Evolutionary conservation across 2,888 invertebrate species (phyloP).

Genomic region (Eurois occulta): DNA sequence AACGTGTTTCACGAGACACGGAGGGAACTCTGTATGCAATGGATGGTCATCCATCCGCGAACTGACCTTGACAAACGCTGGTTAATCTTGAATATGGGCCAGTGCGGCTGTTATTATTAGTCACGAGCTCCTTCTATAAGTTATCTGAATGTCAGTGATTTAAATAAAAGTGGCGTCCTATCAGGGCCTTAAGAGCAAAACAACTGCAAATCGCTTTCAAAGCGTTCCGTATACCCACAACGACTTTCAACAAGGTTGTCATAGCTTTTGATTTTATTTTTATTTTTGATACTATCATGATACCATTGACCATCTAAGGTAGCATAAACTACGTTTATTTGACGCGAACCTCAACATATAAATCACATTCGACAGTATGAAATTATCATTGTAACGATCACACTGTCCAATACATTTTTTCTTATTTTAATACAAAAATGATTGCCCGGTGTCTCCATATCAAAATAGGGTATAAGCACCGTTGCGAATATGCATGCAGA

Average conservation of each 20-base stretch:
- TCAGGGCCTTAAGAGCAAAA: no score
- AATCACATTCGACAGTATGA: neutral
- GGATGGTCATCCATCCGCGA: neutral
- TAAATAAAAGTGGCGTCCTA: no score
- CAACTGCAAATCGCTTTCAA: no score
- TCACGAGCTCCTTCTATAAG: neutral
- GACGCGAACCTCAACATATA: no score
- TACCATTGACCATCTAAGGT: no score
- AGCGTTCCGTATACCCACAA: no score
- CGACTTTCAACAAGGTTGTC: no score
- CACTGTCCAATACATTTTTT: slow-evolving; percentile 18
- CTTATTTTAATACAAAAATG: slow-evolving; percentile 21
- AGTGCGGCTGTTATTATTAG: neutral
- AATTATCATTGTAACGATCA: neutral
- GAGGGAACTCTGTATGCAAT: neutral
- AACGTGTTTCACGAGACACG: no score
- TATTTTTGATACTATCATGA: no score
- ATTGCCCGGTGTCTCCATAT: slow-evolving; percentile 34
- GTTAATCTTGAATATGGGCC: neutral
- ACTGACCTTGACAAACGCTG: neutral
- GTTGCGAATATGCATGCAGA: slow-evolving; percentile 43
- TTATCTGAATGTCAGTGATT: neutral
- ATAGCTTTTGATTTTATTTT: no score
- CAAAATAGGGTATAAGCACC: slow-evolving; percentile 22
- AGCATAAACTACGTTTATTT: no score